phyloP scores from a whole-genome alignment of 2,113 vertebrate genomes.

The Lota lota region DNA sequence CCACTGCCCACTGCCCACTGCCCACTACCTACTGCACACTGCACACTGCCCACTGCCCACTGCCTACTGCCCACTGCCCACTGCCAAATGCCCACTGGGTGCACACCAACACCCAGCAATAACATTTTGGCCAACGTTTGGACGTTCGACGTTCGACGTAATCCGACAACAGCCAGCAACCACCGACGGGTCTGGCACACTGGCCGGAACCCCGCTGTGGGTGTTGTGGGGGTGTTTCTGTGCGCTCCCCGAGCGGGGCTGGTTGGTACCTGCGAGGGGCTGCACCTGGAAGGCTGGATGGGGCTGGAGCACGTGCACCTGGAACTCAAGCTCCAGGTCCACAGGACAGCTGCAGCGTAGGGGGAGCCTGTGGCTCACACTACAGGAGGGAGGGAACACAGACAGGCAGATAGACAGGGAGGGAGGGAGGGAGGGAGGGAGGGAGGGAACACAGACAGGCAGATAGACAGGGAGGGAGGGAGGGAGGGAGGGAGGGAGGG shows the following conservation, averaged over 20 bases:
- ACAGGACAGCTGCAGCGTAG: constrained; percentile 89
- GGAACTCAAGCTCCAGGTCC: constrained; percentile 93
- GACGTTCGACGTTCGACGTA: too few relatives aligned
- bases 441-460: neutral
- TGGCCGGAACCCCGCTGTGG: neutral
- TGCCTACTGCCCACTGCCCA: too few relatives aligned
- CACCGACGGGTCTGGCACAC: neutral
- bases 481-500: too few relatives aligned
- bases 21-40: too few relatives aligned
- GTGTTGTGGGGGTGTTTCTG: neutral
- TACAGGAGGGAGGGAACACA: constrained; percentile 37
- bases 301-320: constrained; percentile 75
- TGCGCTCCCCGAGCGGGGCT: neutral
- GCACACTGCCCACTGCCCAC: too few relatives aligned
- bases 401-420: constrained; percentile 27
- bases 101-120: too few relatives aligned
- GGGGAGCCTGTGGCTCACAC: constrained; percentile 74
- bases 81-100: too few relatives aligned
- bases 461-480: too few relatives aligned
- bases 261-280: constrained; percentile 79
- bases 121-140: too few relatives aligned
- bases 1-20: too few relatives aligned
- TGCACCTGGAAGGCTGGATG: constrained; percentile 81
- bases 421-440: too few relatives aligned
- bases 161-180: neutral